Base-by-base conservation (phyloP, 2,797 vertebrate species). In the Lindbergichthys nudifrons region DNA sequence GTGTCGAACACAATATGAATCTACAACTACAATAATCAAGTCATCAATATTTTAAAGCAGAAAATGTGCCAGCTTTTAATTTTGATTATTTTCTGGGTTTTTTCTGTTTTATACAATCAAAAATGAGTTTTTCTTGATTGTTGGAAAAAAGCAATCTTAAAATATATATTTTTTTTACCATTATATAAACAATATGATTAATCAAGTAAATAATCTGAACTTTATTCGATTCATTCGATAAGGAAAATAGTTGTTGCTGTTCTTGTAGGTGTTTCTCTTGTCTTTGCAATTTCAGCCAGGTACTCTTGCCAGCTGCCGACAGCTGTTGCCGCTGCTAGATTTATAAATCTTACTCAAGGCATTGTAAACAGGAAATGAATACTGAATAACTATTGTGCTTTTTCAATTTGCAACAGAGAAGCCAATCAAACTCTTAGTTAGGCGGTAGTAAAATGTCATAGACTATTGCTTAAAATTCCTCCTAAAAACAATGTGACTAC, bases 401-500 rank as follows among this genome's bases (percentile, higher is more conserved):
- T 30, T 48, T 52, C 30, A 65, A 10, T 36, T 7, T 48, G 8
- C 46, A 19, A 4, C 6, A 23, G 19, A 26, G n/a, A 69, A 21
- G 26, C 19, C 46, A 54, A 51, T 59, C 47, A 11, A 56, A 8
- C 47, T 32, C 21, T 36, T 53, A 51, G 19, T 45, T 15, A 16
- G 42, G 16, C 21, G 3, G 70, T 43, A 46, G 32, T 6, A 71
- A 70, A 61, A 62, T 46, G 54, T 26, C 26, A 26, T 26, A 26
- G 26, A 73, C 36, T 5, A 23, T 57, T 69, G 3, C 42, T 59
- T 8, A 8, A 15, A 53, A 67, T 64, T 71, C 32, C 10, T 58
- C 12, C 52, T 48, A 68, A 57, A 71, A 70, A 64, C 66, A 39
- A 1, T 65, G 45, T 42, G 63, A 73, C 63, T 48, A 3, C 0